Percentiles rank a stretch among this genome's conserved stretches.
phyloP scores from a whole-genome alignment of 2,797 vertebrate genomes.

The Neosalanx taihuensis region DNA sequence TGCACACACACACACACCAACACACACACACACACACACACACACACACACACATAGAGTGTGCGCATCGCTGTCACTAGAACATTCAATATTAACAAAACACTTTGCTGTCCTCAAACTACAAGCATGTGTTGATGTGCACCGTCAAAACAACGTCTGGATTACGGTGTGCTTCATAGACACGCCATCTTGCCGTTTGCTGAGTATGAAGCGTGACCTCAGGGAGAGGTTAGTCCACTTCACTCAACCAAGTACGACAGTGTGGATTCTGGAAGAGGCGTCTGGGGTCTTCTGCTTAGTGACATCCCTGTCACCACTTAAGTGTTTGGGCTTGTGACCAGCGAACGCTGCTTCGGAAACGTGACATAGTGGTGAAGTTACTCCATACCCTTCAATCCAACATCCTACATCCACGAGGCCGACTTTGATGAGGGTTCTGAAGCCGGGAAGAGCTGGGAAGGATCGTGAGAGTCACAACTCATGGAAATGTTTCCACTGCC shows the following conservation, averaged over 20 bases:
- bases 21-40: not conserved
- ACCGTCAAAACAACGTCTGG: conserved; percentile 50
- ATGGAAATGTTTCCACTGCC: conserved; percentile 21
- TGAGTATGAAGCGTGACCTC: not conserved
- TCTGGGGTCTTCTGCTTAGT: conserved; percentile 17
- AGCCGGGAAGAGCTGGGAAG: conserved; percentile 1
- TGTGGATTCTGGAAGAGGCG: not conserved
- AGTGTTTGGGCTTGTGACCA: not conserved
- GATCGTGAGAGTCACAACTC: not conserved
- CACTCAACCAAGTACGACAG: conserved; percentile 12
- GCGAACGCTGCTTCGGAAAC: not conserved
- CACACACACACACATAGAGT: conserved; percentile 3
- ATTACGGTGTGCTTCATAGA: conserved; percentile 26
- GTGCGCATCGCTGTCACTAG: conserved; percentile 21
- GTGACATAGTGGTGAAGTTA: not conserved
- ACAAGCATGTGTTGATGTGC: conserved; percentile 25
- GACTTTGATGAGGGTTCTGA: not conserved
- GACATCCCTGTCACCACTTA: conserved; percentile 17
- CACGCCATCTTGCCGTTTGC: not conserved
- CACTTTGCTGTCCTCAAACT: conserved; percentile 24
- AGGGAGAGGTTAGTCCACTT: not conserved
- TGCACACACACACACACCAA: not conserved
- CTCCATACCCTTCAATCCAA: no score
- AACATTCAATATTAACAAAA: conserved; percentile 57
- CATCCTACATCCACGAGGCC: not conserved